These are phyloP conservation scores for Sarcophaga rosellei DNA, from an alignment of 2,888 invertebrate species.

Conservation along the genomic window DNA sequence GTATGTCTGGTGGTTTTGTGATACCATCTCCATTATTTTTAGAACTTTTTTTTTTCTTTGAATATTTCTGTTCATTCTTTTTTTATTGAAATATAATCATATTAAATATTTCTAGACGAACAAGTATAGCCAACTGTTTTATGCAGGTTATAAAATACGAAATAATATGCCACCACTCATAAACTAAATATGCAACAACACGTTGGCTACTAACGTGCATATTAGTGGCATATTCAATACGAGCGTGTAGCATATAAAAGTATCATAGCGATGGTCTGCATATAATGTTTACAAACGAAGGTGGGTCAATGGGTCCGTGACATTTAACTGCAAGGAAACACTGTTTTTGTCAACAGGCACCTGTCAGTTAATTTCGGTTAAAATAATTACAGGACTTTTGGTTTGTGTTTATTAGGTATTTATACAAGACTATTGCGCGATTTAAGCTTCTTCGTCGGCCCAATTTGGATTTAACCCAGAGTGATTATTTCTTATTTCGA, in stretches of 20 bases:
- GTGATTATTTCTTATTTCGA: no score
- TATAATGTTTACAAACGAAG: background rate
- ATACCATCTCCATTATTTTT: background rate
- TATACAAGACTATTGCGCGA: no score
- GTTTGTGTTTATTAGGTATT: no score
- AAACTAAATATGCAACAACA: conserved; percentile 4
- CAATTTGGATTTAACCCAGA: no score
- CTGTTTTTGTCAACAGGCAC: no score
- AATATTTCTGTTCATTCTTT: conserved; percentile 56
- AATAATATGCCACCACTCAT: conserved; percentile 55
- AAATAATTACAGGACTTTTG: no score
- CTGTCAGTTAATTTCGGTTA: no score
- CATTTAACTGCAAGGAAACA: no score
- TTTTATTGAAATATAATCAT: conserved; percentile 70
- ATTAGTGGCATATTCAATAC: background rate
- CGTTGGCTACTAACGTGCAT: background rate
- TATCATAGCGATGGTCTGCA: background rate
- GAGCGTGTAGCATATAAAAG: background rate
- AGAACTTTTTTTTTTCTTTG: background rate
- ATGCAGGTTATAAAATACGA: conserved; percentile 71
- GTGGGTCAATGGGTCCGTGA: no score
- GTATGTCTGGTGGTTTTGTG: conserved; percentile 16
- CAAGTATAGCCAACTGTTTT: conserved; percentile 70
- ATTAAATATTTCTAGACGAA: conserved; percentile 75
- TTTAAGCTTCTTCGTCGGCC: no score